These are phyloP conservation scores for Suncus etruscus DNA, from an alignment of 2,113 vertebrate genomes.

Conservation along the genomic window DNA sequence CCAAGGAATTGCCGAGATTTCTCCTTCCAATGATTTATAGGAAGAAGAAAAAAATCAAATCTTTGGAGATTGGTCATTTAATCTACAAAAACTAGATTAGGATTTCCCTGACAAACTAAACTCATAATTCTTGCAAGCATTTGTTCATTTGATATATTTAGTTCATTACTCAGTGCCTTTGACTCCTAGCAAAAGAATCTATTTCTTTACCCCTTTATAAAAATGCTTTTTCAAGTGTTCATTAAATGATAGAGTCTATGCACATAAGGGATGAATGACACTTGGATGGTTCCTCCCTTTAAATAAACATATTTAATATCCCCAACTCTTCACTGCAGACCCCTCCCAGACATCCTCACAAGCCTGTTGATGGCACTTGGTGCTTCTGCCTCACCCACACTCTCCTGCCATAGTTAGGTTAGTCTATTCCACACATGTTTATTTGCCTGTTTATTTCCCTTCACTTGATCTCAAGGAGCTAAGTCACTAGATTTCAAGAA, in stretches of 20 bases:
- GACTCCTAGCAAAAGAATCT: background rate
- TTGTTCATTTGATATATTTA: constrained; percentile 55
- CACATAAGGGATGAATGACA: background rate
- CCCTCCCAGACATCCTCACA: accelerated
- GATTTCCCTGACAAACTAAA: constrained; percentile 32
- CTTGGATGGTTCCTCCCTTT: background rate
- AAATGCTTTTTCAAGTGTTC: constrained; percentile 17
- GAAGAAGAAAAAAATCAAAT: background rate
- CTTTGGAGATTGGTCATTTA: constrained; percentile 54
- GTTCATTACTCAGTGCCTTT: constrained; percentile 33
- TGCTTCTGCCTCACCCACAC: accelerated
- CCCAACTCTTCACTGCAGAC: background rate
- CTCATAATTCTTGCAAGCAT: background rate
- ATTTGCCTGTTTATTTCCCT: background rate
- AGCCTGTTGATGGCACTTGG: background rate
- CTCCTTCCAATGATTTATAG: constrained; percentile 48
- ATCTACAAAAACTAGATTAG: background rate
- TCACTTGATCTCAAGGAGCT: background rate
- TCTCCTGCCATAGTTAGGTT: background rate
- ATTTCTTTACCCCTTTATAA: constrained; percentile 20
- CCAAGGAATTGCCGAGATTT: constrained; percentile 44
- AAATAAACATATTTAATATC: background rate
- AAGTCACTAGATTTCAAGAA: background rate
- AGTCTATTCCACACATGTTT: background rate
- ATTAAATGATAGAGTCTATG: background rate